A percentile compares a stretch with the other conserved stretches of the same genome.
Evolutionary conservation across 2,797 vertebrate species (phyloP).

Genomic region (Sebastes hubbsi): DNA sequence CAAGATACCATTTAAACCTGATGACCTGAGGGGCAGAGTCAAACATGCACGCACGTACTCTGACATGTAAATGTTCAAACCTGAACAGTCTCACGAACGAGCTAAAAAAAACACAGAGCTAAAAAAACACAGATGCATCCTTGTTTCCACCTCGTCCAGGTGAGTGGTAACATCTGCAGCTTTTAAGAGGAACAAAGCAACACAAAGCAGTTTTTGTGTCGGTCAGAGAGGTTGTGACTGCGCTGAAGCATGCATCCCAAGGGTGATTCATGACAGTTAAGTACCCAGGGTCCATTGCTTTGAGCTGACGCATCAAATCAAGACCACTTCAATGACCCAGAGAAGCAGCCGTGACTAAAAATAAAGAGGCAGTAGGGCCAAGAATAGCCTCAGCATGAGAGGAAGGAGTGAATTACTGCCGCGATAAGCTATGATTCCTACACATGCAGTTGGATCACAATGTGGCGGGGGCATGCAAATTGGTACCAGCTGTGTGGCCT

Average conservation of each 20-base stretch:
- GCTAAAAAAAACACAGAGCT: constrained; percentile 1
- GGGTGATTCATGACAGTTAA: constrained; percentile 56
- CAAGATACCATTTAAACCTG: constrained; percentile 59
- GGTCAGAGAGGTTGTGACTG: constrained; percentile 26
- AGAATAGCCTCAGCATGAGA: constrained; percentile 81
- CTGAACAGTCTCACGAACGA: constrained; percentile 28
- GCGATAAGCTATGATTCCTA: constrained; percentile 82
- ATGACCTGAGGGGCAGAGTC: constrained; percentile 37
- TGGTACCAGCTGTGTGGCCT: constrained; percentile 85
- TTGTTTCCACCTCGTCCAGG: constrained; percentile 45
- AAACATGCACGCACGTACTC: constrained; percentile 27
- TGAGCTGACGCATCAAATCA: constrained; percentile 69
- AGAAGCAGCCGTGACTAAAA: constrained; percentile 81
- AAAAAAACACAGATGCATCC: constrained; percentile 42
- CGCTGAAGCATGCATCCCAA: constrained; percentile 35
- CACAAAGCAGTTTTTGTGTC: constrained; percentile 32
- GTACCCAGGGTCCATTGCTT: constrained; percentile 41
- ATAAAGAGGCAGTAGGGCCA: constrained; percentile 78
- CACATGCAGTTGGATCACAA: constrained; percentile 79
- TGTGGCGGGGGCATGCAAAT: constrained; percentile 79
- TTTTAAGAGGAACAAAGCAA: constrained; percentile 50
- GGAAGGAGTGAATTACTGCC: constrained; percentile 80
- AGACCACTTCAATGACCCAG: constrained; percentile 79
- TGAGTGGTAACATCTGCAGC: constrained; percentile 63
- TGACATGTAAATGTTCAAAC: constrained; percentile 33